phyloP scores from a whole-genome alignment of 2,113 vertebrate genomes.

The Ondatra zibethicus region DNA sequence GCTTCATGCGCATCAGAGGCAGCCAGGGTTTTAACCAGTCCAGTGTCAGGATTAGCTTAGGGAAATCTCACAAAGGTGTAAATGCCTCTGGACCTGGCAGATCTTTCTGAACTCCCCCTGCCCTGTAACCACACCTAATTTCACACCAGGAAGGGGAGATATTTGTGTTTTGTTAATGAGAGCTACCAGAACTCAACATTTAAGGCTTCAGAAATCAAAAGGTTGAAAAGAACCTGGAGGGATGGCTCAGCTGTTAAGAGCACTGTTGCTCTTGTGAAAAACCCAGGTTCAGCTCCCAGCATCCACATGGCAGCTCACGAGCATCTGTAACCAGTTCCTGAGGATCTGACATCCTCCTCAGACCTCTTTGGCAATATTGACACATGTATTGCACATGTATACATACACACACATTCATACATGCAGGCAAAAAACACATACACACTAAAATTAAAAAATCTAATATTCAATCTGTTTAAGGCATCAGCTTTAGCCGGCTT shows the following conservation, averaged over 20 bases:
- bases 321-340: background rate
- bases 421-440: too few species aligned
- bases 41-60: background rate
- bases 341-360: background rate
- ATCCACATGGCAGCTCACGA: background rate
- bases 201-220: background rate
- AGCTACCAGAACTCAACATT: background rate
- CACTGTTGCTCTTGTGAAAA: background rate
- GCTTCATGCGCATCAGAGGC: background rate
- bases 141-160: background rate
- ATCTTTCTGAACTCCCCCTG: background rate
- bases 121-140: background rate
- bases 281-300: background rate
- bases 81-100: background rate
- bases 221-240: background rate
- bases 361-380: background rate
- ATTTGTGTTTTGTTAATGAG: background rate
- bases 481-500: background rate
- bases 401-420: background rate
- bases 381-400: background rate
- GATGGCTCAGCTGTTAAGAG: background rate
- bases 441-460: background rate
- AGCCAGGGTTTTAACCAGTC: background rate
- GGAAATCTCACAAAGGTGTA: background rate
- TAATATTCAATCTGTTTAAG: background rate